These are phyloP conservation scores for Takifugu bimaculatus DNA, from an alignment of 2,113 vertebrate genomes.

Conservation along the genomic window DNA sequence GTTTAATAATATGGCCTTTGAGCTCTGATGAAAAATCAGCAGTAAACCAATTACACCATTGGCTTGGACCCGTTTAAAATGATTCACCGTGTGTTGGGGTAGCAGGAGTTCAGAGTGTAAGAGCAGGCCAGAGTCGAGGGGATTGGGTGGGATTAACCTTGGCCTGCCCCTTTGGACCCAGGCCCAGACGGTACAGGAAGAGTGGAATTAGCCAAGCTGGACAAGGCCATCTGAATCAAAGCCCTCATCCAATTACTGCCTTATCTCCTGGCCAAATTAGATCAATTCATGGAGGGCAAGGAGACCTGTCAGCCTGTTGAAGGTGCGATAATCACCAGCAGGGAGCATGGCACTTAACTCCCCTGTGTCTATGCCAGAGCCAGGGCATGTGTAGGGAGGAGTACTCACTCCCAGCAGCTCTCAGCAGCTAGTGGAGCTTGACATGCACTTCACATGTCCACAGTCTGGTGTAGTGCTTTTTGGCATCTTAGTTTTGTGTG, in stretches of 20 bases:
- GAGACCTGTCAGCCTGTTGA: constrained; percentile 60
- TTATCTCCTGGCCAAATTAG: constrained; percentile 79
- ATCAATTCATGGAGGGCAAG: constrained; percentile 69
- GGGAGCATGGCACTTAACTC: constrained; percentile 60
- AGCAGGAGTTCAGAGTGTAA: constrained; percentile 41
- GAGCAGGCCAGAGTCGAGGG: constrained; percentile 50
- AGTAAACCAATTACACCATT: constrained; percentile 47
- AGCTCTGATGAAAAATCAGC: constrained; percentile 14
- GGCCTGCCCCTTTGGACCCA: constrained; percentile 67
- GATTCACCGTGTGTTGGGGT: constrained; percentile 40
- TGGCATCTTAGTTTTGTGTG: constrained; percentile 56
- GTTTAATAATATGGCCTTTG: background rate
- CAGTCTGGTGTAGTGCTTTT: constrained; percentile 49
- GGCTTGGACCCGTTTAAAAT: constrained; percentile 29
- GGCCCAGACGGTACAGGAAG: constrained; percentile 74
- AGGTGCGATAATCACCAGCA: constrained; percentile 68
- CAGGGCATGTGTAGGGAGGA: constrained; percentile 57
- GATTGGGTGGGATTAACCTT: constrained; percentile 83
- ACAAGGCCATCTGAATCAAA: constrained; percentile 75
- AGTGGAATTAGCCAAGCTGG: constrained; percentile 76
- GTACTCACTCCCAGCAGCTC: constrained; percentile 59
- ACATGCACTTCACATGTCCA: constrained; percentile 57
- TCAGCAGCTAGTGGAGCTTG: constrained; percentile 43
- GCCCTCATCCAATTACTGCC: constrained; percentile 81
- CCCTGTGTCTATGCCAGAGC: constrained; percentile 53